Base-by-base conservation (phyloP, 1,140 invertebrate species). In the Aphaenogaster floridana region DNA sequence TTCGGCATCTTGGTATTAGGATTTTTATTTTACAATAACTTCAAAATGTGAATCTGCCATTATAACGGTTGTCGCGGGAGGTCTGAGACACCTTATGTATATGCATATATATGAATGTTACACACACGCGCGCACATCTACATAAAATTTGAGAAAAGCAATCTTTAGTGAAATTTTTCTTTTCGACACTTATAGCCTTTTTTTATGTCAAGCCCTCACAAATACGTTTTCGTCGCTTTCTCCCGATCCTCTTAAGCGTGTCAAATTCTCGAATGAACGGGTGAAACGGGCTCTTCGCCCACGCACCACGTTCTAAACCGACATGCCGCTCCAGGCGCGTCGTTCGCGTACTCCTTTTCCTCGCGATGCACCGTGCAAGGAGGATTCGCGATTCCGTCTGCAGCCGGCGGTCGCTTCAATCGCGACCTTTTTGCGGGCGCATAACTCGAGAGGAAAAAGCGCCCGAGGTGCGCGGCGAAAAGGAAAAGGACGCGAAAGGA, bases 231-330 rank as follows among this genome's bases (percentile, higher is more conserved):
- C 74, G 45, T 78, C 59, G 71, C 71, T 86, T 86, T 88, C 69
- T 57, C 50, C 21, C 9, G 42, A 76, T 71, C 28, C 63, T 78
- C 45, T 77, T 48, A 61, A 74, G 61, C 81, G 74, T 54, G 59
- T 86, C 69, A 69, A 76, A 78, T 86, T 34, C 15, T 63, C 3
- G 21, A 78, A 69, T 17, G 21, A 57, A 50, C 52, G 50, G 17
- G 17, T 79, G 64, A 79, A 86, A 79, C 57, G 74, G 59, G 28
- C 74, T 72, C 52, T 42, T 86, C 87, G 87, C 87, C 87, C 84
- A 88, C 87, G 83, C 61, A 17, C 13, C 48, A 15, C 52, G 42
- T 64, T 64, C 87, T 71, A 86, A 88, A 72, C 74, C 36, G 50
- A 64, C 11, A 59, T n/a, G 74, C 77, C 42, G 52, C 28, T 59